Conservation (phyloP, 2,888 invertebrate genomes). For the Thymelicus lineola region DNA sequence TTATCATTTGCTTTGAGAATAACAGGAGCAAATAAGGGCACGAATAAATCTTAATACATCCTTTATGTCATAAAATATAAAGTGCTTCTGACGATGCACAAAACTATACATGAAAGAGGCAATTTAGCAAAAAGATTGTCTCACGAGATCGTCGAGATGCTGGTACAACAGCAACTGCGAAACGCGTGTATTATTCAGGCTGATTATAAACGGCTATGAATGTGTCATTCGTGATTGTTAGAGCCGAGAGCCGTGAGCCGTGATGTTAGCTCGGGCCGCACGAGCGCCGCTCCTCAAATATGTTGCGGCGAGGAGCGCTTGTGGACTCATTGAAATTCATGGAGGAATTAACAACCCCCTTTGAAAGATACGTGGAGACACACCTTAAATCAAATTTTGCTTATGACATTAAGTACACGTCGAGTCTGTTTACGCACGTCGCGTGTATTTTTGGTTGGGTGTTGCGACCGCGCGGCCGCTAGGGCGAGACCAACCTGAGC, state of each 20-base stretch:
- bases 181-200: constrained; percentile 23
- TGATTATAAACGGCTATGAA: constrained; percentile 27
- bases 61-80: neutral
- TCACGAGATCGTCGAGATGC: neutral
- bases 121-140: neutral
- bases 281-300: constrained; percentile 26
- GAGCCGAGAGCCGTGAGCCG: neutral
- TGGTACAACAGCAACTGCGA: neutral
- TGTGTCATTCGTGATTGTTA: constrained; percentile 26
- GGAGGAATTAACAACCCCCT: constrained; percentile 56
- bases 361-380: constrained; percentile 5
- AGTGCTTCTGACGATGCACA: neutral
- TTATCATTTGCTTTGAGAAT: neutral
- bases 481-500: neutral
- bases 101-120: neutral
- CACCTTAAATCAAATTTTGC: constrained; percentile 5
- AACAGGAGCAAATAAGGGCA: neutral
- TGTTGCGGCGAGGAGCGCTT: constrained; percentile 16
- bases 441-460: neutral
- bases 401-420: neutral
- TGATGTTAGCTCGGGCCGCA: neutral
- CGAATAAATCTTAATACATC: neutral
- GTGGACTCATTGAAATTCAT: constrained; percentile 62
- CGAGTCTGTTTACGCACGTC: neutral
- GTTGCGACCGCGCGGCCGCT: neutral